Percentiles rank a stretch among this genome's conserved stretches.
Conservation (phyloP, 2,113 vertebrate genomes). For the Ibidorhyncha struthersii region DNA sequence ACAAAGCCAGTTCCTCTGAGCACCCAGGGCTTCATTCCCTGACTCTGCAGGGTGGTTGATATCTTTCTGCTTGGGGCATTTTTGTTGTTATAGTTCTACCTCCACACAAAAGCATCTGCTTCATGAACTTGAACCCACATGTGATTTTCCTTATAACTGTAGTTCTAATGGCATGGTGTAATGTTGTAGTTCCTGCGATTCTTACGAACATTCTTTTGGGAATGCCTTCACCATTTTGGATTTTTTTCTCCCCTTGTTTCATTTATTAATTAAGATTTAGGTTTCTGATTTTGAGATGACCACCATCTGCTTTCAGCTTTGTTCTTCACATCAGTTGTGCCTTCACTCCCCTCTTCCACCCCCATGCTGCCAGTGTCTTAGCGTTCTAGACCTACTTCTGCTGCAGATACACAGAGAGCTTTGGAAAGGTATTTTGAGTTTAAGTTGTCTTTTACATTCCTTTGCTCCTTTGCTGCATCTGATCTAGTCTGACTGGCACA, state of each 20-base stretch:
- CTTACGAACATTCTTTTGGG: not conserved
- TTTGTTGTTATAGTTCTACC: not conserved
- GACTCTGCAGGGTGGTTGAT: not conserved
- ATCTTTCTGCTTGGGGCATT: not conserved
- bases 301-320: not conserved
- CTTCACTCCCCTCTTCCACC: not conserved
- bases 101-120: not conserved
- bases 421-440: not conserved
- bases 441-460: slow-evolving; percentile 26
- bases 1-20: not conserved
- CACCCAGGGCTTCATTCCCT: too few species aligned
- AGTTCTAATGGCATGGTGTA: not conserved
- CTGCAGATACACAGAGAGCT: not conserved
- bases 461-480: not conserved
- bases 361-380: not conserved
- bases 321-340: not conserved
- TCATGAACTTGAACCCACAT: not conserved
- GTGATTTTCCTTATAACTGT: not conserved
- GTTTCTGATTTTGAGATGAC: not conserved
- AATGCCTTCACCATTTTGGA: not conserved
- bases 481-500: slow-evolving; percentile 46
- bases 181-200: not conserved
- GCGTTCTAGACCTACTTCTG: not conserved
- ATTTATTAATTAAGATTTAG: not conserved
- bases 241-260: not conserved